Evolutionary conservation across 2,888 invertebrate genomes (phyloP).

Genomic region (Andrena camellia): DNA sequence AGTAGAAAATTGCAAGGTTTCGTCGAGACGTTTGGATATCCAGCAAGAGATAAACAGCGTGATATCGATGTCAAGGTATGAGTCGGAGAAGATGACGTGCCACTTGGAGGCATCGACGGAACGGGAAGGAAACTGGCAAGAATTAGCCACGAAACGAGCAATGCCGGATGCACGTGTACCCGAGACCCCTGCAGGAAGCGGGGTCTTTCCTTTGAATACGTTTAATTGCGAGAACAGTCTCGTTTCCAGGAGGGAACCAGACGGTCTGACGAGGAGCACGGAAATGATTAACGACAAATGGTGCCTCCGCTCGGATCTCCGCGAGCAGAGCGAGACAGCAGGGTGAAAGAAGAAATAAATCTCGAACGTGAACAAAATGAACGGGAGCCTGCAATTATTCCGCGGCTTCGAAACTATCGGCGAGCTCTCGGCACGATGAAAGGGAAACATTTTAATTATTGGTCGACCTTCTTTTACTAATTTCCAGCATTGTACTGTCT

Average conservation of each 20-base stretch:
- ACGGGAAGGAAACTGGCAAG: slow-evolving; percentile 38
- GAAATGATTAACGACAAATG: slow-evolving; percentile 75
- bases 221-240: slow-evolving; percentile 77
- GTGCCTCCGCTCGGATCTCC: slow-evolving; percentile 51
- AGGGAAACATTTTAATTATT: slow-evolving; percentile 48
- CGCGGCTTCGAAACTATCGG: slow-evolving; percentile 47
- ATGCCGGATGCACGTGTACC: slow-evolving; percentile 69
- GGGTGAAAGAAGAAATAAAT: slow-evolving; percentile 60
- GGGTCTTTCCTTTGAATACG: slow-evolving; percentile 74
- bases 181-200: slow-evolving; percentile 53
- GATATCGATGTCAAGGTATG: slow-evolving; percentile 28
- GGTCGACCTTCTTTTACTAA: slow-evolving; percentile 25
- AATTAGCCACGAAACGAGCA: slow-evolving; percentile 69
- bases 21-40: neutral
- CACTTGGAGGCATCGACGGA: slow-evolving; percentile 17
- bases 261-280: slow-evolving; percentile 64
- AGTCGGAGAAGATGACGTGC: slow-evolving; percentile 8
- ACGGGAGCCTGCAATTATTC: slow-evolving; percentile 62
- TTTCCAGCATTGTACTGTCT: slow-evolving; percentile 8
- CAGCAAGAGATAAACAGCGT: neutral
- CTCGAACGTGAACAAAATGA: slow-evolving; percentile 63
- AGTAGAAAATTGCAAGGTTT: neutral
- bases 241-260: slow-evolving; percentile 66
- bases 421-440: neutral
- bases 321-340: slow-evolving; percentile 32